Evolutionary conservation across 2,888 invertebrate species (phyloP).

Genomic region (Apodemia zela): DNA sequence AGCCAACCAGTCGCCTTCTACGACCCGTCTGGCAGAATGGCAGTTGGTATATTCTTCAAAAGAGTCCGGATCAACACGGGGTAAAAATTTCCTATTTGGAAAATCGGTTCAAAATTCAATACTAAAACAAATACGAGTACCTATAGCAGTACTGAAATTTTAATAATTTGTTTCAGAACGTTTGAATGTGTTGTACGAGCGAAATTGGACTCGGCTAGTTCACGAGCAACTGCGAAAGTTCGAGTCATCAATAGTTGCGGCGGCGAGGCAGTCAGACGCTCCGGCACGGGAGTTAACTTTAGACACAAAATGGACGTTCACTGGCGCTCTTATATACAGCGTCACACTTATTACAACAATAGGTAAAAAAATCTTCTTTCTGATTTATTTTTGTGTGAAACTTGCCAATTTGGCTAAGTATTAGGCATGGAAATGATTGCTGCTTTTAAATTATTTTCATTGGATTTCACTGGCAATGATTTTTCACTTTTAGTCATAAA

Average conservation of each 20-base stretch:
- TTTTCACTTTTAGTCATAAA: too few species aligned
- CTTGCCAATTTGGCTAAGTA: too few species aligned
- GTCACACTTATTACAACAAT: constrained; percentile 94
- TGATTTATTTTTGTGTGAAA: neutral
- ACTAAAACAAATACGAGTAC: neutral
- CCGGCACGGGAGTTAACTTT: constrained; percentile 64
- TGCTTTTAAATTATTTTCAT: too few species aligned
- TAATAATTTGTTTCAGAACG: constrained; percentile 78
- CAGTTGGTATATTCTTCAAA: too few species aligned
- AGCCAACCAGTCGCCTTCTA: too few species aligned
- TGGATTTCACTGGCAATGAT: too few species aligned
- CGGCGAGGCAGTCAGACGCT: constrained; percentile 80
- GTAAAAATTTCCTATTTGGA: too few species aligned
- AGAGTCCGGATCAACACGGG: too few species aligned
- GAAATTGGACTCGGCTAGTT: constrained; percentile 90
- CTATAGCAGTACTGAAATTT: neutral
- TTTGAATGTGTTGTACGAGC: constrained; percentile 90
- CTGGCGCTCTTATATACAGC: constrained; percentile 90
- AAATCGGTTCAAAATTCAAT: neutral
- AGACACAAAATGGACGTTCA: constrained; percentile 88
- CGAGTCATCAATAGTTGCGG: constrained; percentile 88
- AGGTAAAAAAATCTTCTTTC: constrained; percentile 78
- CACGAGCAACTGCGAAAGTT: constrained; percentile 89
- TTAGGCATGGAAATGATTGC: too few species aligned
- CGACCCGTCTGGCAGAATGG: too few species aligned